These are phyloP conservation scores for Cacoxenus indagator DNA, from an alignment of 2,888 invertebrate species.

Conservation along the genomic window DNA sequence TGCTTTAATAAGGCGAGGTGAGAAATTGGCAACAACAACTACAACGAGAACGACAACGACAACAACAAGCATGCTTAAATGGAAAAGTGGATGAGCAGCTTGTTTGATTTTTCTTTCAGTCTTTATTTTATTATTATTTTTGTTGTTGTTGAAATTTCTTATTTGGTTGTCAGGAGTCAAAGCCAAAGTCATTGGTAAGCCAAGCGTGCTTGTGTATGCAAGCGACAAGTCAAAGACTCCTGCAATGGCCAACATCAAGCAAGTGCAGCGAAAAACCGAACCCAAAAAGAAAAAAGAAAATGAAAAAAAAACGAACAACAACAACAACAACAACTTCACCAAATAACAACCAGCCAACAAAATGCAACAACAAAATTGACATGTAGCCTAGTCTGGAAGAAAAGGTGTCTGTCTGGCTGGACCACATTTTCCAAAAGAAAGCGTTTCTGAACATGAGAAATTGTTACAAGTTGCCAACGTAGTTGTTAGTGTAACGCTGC, in stretches of 20 bases:
- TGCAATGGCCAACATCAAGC: neutral
- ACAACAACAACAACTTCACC: conserved; percentile 4
- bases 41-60: neutral
- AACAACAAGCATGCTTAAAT: neutral
- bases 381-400: neutral
- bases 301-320: neutral
- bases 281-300: neutral
- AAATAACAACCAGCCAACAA: neutral
- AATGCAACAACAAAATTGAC: conserved; percentile 1
- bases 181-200: conserved; percentile 38
- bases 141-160: neutral
- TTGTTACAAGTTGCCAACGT: conserved; percentile 42
- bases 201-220: neutral
- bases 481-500: conserved; percentile 3
- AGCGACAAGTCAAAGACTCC: neutral
- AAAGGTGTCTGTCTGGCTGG: conserved; percentile 44
- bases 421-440: conserved; percentile 66
- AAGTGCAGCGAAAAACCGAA: neutral
- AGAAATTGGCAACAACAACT: conserved; percentile 42
- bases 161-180: conserved; percentile 23
- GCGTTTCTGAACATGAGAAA: conserved; percentile 47
- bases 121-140: neutral
- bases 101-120: conserved; percentile 25
- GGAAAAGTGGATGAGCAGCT: conserved; percentile 56
- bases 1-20: conserved; percentile 47